phyloP scores from a whole-genome alignment of 2,888 invertebrate genomes.

The Operophtera brumata region DNA sequence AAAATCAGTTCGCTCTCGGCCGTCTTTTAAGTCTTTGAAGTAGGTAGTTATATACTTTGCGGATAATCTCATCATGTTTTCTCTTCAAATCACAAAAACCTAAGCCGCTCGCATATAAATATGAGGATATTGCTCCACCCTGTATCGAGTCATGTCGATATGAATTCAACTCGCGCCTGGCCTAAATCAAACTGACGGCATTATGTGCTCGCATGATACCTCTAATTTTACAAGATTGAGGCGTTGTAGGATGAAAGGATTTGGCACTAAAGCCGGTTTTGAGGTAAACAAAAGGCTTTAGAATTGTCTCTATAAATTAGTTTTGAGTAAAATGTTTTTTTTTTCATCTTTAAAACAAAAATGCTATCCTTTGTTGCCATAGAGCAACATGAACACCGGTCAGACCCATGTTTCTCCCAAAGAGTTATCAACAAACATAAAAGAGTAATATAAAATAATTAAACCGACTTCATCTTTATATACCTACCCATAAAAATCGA shows the following conservation, averaged over 20 bases:
- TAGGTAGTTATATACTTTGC: no score
- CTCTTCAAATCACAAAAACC: neutral
- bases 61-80: neutral
- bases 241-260: conserved; percentile 26
- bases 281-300: conserved; percentile 13
- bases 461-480: no score
- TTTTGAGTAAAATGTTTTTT: neutral
- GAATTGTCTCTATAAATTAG: conserved; percentile 9
- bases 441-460: no score
- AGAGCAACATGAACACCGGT: no score
- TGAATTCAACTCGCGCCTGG: conserved; percentile 51
- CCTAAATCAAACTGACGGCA: conserved; percentile 46
- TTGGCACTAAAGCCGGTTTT: conserved; percentile 11
- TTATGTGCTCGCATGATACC: conserved; percentile 33
- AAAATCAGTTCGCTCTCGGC: no score
- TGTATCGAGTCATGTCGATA: conserved; percentile 43
- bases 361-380: no score
- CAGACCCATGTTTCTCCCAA: no score
- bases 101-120: conserved; percentile 37
- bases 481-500: no score
- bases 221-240: conserved; percentile 42
- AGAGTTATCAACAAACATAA: no score
- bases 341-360: no score
- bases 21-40: no score
- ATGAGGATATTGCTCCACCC: conserved; percentile 48